Evolutionary conservation across 2,888 invertebrate species (phyloP).

Genomic region (Nipponacmea schrenckii): DNA sequence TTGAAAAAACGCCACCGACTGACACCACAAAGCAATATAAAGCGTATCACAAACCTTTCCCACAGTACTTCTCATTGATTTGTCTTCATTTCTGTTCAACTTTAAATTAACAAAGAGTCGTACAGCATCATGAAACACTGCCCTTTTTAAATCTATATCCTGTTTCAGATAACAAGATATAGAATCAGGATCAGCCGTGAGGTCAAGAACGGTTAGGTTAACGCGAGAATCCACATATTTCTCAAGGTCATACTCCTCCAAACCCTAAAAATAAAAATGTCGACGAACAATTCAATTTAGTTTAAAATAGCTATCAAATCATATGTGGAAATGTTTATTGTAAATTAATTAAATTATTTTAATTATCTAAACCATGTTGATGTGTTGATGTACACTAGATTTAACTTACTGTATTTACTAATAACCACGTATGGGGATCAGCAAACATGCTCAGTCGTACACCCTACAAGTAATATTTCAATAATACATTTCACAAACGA

Average conservation of each 20-base stretch:
- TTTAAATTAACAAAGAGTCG: slow-evolving; percentile 26
- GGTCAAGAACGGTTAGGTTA: slow-evolving; percentile 52
- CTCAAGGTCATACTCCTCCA: slow-evolving; percentile 46
- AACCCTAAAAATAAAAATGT: slow-evolving; percentile 38
- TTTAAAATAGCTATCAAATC: too few relatives aligned
- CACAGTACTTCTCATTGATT: slow-evolving; percentile 32
- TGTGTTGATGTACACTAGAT: too few relatives aligned
- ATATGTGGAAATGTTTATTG: too few relatives aligned
- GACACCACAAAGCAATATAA: too few relatives aligned
- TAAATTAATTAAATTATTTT: too few relatives aligned
- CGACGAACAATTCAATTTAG: too few relatives aligned
- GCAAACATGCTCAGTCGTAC: slow-evolving; percentile 60
- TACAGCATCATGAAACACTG: slow-evolving; percentile 50
- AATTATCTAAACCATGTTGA: too few relatives aligned
- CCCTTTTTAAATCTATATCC: slow-evolving; percentile 46
- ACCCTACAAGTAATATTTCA: slow-evolving; percentile 43
- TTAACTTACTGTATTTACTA: slow-evolving; percentile 57
- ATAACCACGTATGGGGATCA: slow-evolving; percentile 57
- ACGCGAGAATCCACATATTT: slow-evolving; percentile 54
- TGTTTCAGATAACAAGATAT: slow-evolving; percentile 45
- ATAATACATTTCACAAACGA: neutral
- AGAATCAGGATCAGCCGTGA: slow-evolving; percentile 51
- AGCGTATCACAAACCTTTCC: slow-evolving; percentile 27
- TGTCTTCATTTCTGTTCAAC: slow-evolving; percentile 10
- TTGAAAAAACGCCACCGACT: too few relatives aligned